A percentile compares a stretch with the other conserved stretches of the same genome.
Conservation (phyloP, 2,113 vertebrate species). For the Rallus limicola region DNA sequence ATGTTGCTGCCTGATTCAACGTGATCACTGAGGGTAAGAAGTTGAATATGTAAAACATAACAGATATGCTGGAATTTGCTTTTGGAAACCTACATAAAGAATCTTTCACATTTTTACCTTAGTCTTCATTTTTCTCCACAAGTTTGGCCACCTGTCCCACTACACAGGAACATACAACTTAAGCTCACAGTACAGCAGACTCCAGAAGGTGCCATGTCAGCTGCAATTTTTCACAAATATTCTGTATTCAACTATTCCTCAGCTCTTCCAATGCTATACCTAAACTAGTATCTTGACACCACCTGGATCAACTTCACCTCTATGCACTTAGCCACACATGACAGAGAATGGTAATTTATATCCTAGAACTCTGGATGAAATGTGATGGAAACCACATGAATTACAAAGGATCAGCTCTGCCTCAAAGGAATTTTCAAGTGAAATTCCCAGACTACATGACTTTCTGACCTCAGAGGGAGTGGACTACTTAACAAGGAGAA, state of each 20-base stretch:
- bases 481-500: not conserved
- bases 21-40: not conserved
- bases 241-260: not conserved
- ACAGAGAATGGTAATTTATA: slow-evolving; percentile 16
- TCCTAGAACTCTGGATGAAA: slow-evolving; percentile 6
- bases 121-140: not conserved
- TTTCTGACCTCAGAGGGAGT: slow-evolving; percentile 42
- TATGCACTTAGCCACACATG: not conserved
- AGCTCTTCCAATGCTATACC: not conserved
- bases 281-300: slow-evolving; percentile 1
- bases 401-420: slow-evolving; percentile 30
- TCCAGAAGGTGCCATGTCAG: not conserved
- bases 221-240: not conserved
- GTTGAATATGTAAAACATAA: not conserved
- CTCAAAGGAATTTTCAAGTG: slow-evolving; percentile 42
- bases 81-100: not conserved
- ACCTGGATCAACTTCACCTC: slow-evolving; percentile 42
- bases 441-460: slow-evolving; percentile 61
- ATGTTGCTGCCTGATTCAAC: not conserved
- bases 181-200: not conserved
- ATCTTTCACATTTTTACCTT: not conserved
- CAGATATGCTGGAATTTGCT: not conserved
- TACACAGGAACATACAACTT: accelerated
- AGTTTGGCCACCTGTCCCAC: not conserved
- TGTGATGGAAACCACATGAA: slow-evolving; percentile 40